Base-by-base conservation (phyloP, 2,797 vertebrate genomes). In the Rhadinocentrus ornatus region DNA sequence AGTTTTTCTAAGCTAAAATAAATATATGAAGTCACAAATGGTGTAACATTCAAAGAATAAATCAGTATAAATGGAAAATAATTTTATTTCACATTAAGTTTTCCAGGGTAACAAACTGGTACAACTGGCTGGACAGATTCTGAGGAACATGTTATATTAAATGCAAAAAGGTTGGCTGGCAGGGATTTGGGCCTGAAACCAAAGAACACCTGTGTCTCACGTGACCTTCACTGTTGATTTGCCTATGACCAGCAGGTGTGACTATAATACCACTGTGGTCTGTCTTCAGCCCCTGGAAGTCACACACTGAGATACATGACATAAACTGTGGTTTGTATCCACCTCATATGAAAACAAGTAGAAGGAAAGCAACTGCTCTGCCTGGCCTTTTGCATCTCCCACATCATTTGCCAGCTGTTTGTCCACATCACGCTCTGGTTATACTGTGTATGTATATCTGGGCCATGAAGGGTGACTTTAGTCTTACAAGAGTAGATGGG, bases 331-430 rank as follows among this genome's bases (percentile, higher is more conserved):
- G 85, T 65, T 80, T 67, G 16, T 48, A 53, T 66, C 55, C 54
- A 59, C 53, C 82, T 86, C 65, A 71, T 59, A 75, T 85, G 50
- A 75, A 86, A 83, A 66, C 73, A 76, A 66, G 29, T 39, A 9
- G 29, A 82, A 44, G 72, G 37, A 86, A 80, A 89, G 66, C 27
- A 56, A 67, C 67, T 62, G 66, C 60, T n/a, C 24, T 5, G 53
- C 32, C 41, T 56, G 27, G 32, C 50, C 58, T 55, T 82, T 83
- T 74, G 26, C 62, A 69, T 80, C 12, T 59, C 22, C 89, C 87
- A 82, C 78, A 73, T 81, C 20, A 89, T 84, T 92, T 91, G 72
- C 67, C 4, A 5, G 41, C 22, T 66, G 50, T 75, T 82, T 80
- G 18, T 71, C 46, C 69, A 66, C 66, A 70, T 83, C 81, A 82